Evolutionary conservation across 2,113 vertebrate genomes (phyloP).

Genomic region (Sylvia atricapilla): DNA sequence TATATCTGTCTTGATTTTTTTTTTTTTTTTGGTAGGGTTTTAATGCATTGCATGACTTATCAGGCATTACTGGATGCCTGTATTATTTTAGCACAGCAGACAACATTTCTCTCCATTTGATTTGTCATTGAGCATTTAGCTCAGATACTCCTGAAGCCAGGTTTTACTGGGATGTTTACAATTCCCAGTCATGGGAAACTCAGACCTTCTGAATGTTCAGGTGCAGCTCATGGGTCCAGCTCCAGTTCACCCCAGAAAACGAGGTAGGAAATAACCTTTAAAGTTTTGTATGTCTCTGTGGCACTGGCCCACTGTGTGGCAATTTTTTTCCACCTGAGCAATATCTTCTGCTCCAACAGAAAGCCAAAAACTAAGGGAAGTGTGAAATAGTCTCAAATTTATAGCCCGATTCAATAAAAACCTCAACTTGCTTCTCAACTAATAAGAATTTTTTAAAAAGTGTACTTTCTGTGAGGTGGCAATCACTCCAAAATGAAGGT

Average conservation of each 20-base stretch:
- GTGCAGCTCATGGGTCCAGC: neutral
- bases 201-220: neutral
- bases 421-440: neutral
- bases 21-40: neutral
- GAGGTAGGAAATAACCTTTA: neutral
- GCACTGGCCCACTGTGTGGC: neutral
- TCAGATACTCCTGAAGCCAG: neutral
- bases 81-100: neutral
- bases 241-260: neutral
- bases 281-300: neutral
- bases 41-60: neutral
- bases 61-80: neutral
- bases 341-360: neutral
- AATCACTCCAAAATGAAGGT: neutral
- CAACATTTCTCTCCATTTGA: neutral
- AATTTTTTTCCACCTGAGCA: neutral
- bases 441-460: neutral
- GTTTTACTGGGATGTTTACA: neutral
- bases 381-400: neutral
- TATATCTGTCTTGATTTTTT: neutral
- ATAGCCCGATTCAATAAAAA: neutral
- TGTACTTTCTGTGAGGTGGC: rapidly evolving
- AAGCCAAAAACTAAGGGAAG: neutral
- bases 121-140: neutral
- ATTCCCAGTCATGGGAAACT: neutral